A percentile compares a stretch with the other conserved stretches of the same genome.
Evolutionary conservation across 2,113 vertebrate species (phyloP).

Genomic region (Beaufortia kweichowensis): DNA sequence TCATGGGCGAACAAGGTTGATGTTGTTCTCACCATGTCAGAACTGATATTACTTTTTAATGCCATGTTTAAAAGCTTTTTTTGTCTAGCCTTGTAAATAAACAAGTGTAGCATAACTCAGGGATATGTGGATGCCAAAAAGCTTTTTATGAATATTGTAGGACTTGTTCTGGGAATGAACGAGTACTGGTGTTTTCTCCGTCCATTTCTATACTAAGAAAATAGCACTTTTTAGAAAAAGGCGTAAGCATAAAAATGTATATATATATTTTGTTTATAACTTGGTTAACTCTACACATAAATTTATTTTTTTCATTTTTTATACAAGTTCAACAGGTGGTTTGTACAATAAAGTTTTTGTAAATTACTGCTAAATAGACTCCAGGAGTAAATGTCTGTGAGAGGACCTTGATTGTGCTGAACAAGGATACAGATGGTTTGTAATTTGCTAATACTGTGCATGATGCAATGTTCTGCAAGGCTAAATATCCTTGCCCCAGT

Average conservation of each 20-base stretch:
- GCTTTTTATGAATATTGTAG: constrained; percentile 34
- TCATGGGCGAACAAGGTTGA: background rate
- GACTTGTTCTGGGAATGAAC: constrained; percentile 12
- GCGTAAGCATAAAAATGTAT: too few species aligned
- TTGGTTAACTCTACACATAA: too few species aligned
- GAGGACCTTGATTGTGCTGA: constrained; percentile 16
- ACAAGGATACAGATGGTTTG: constrained; percentile 41
- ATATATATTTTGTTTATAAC: too few species aligned
- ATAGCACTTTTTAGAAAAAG: too few species aligned
- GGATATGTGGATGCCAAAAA: background rate
- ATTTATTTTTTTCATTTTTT: too few species aligned
- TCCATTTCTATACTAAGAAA: background rate
- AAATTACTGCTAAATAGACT: constrained; percentile 1
- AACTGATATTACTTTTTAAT: constrained; percentile 37
- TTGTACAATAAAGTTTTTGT: background rate
- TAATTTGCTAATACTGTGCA: constrained; percentile 31
- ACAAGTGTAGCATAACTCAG: constrained; percentile 8
- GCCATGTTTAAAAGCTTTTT: constrained; percentile 27
- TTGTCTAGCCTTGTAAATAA: constrained; percentile 25
- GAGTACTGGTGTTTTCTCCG: background rate
- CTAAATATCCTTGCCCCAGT: constrained; percentile 13
- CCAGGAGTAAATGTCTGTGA: background rate
- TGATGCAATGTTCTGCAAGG: constrained; percentile 45
- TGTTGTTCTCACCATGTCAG: background rate
- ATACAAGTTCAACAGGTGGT: background rate